Evolutionary conservation across 2,888 invertebrate genomes (phyloP), one percentile per base, ranked within the genome.

Genomic region (Pristionchus exspectatus): DNA sequence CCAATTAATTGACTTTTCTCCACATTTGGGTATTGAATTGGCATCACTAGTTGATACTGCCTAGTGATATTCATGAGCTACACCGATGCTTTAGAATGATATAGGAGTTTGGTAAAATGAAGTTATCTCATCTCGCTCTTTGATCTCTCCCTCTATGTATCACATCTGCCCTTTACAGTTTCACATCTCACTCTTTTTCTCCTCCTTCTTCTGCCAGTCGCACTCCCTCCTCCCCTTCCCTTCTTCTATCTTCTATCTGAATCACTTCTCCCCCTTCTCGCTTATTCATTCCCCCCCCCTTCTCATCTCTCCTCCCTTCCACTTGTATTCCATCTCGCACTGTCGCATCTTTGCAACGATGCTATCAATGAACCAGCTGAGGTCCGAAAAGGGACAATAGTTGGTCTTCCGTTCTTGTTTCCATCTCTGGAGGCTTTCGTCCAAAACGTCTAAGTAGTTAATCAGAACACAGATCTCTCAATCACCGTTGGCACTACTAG

Each of bases 221-320:
- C 83, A 18, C 54, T 44, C 44, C 44, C 83, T 21, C 24, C 59
- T 33, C 33, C 63, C 44, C 85, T 44, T 63, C 63, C 63, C 63
- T 33, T 38, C 63, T 85, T 24, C 63, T 86, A 50, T 44, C 33
- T 10, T 44, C 33, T 10, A n/a, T 27, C 63, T 38, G 38, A 27
- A 86, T 66, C 83, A 63, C 56, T 66, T 27, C 33, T 33, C 21
- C 50, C 44, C n/a, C 54, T 33, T 63, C 85, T 50, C 66, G 50
- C 85, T 66, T 50, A 30, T 44, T 86, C 84, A 56, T 54, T 38
- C 21, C 50, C 63, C 81, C 21, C 50, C 63, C 81, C 33, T 83
- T 38, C 83, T 66, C 66, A 33, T 86, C 85, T 66, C 59, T 63
- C 44, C 63, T 86, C 63, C 38, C 24, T 9, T 63, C 63, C 63